A percentile compares a stretch with the other conserved stretches of the same genome.
These are phyloP conservation scores for Drosophila obscura DNA, from an alignment of 1,140 invertebrate genomes.

Conservation along the genomic window DNA sequence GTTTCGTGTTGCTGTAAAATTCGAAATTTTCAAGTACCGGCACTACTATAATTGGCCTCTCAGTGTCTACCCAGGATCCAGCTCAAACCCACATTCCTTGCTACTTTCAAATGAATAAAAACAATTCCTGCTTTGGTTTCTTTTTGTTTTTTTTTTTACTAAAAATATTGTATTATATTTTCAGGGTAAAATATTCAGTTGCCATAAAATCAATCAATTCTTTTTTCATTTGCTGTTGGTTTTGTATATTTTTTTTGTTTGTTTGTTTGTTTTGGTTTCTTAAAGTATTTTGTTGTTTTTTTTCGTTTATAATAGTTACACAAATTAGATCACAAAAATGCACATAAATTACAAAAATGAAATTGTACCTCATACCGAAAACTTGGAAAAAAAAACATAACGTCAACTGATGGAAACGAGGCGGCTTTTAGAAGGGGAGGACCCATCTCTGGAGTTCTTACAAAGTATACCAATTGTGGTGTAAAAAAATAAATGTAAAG, in stretches of 20 bases:
- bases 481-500: slow-evolving; percentile 46
- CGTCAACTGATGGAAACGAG: slow-evolving; percentile 53
- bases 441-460: slow-evolving; percentile 49
- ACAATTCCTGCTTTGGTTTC: slow-evolving; percentile 27
- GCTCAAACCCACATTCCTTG: too few relatives aligned
- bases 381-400: slow-evolving; percentile 29
- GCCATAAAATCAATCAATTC: slow-evolving; percentile 69
- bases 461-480: slow-evolving; percentile 39
- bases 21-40: slow-evolving; percentile 27
- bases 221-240: slow-evolving; percentile 37
- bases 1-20: slow-evolving; percentile 39
- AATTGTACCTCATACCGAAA: slow-evolving; percentile 67
- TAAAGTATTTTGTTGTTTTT: slow-evolving; percentile 60
- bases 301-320: slow-evolving; percentile 80
- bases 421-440: slow-evolving; percentile 38
- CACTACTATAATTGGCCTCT: neutral
- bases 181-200: slow-evolving; percentile 62
- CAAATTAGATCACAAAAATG: slow-evolving; percentile 82
- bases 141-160: slow-evolving; percentile 41
- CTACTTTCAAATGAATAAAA: slow-evolving; percentile 22
- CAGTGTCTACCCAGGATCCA: slow-evolving; percentile 25
- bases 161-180: slow-evolving; percentile 68
- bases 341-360: slow-evolving; percentile 77
- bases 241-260: slow-evolving; percentile 47
- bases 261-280: slow-evolving; percentile 61